A percentile compares a stretch with the other conserved stretches of the same genome.
phyloP scores from a whole-genome alignment of 2,797 vertebrate species.

The Falco concolor region DNA sequence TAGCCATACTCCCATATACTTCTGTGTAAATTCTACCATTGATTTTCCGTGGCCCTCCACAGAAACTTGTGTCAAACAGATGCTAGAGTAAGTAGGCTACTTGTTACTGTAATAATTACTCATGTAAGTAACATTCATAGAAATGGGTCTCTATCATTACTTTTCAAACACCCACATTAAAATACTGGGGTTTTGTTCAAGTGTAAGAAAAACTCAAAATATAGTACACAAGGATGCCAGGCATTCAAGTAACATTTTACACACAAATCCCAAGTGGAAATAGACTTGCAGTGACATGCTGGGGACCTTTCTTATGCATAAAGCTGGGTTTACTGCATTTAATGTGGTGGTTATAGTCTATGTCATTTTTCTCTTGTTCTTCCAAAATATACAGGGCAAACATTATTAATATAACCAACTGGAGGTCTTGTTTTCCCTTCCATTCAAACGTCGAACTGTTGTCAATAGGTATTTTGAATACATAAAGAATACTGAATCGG shows the following conservation, averaged over 20 bases:
- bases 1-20: not conserved
- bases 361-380: not conserved
- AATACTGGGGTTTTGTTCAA: not conserved
- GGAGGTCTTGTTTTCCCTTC: not conserved
- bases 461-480: not conserved
- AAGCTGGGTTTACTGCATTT: not conserved
- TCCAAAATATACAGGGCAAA: not conserved
- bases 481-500: not conserved
- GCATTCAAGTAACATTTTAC: conserved; percentile 5
- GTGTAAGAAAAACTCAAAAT: not conserved
- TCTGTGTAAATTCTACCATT: not conserved
- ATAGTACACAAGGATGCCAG: not conserved
- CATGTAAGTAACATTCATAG: not conserved
- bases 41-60: not conserved
- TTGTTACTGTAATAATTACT: not conserved
- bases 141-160: not conserved
- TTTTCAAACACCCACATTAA: not conserved
- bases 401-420: not conserved
- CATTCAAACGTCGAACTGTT: not conserved
- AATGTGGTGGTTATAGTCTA: not conserved
- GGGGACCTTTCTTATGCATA: not conserved
- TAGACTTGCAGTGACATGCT: not conserved
- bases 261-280: not conserved
- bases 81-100: not conserved
- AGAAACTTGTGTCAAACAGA: not conserved